Evolutionary conservation across 1,140 invertebrate species (phyloP).

Genomic region (Drosophila novamexicana): DNA sequence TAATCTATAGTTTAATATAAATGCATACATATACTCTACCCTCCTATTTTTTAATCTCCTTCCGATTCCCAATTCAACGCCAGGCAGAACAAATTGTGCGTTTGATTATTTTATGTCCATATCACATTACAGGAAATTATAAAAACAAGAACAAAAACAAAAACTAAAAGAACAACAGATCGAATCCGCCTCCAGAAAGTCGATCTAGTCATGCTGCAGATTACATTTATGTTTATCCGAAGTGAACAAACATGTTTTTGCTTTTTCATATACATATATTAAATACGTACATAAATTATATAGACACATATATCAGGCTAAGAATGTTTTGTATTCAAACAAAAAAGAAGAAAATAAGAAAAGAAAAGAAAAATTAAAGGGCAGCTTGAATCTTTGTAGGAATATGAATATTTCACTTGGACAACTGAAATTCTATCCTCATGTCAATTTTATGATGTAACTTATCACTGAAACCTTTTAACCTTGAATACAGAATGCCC

Average conservation of each 20-base stretch:
- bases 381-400: conserved; percentile 21
- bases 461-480: conserved; percentile 41
- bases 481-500: conserved; percentile 31
- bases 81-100: conserved; percentile 33
- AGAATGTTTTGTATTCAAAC: conserved; percentile 43
- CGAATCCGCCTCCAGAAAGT: conserved; percentile 12
- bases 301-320: conserved; percentile 46
- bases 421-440: conserved; percentile 44
- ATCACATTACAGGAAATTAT: not conserved
- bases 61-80: not conserved
- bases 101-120: conserved; percentile 7
- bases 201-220: conserved; percentile 64
- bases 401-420: conserved; percentile 15
- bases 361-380: conserved; percentile 20
- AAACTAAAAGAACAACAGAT: conserved; percentile 4
- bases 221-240: conserved; percentile 16
- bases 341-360: not conserved
- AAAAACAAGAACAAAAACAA: conserved; percentile 6
- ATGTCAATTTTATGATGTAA: conserved; percentile 63
- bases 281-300: conserved; percentile 16
- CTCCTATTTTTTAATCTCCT: not conserved
- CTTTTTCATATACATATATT: conserved; percentile 7
- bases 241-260: conserved; percentile 4
- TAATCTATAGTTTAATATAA: conserved; percentile 52
- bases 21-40: conserved; percentile 5